Evolutionary conservation across 2,797 vertebrate species (phyloP).

Genomic region (Oreonectes daqikongensis): DNA sequence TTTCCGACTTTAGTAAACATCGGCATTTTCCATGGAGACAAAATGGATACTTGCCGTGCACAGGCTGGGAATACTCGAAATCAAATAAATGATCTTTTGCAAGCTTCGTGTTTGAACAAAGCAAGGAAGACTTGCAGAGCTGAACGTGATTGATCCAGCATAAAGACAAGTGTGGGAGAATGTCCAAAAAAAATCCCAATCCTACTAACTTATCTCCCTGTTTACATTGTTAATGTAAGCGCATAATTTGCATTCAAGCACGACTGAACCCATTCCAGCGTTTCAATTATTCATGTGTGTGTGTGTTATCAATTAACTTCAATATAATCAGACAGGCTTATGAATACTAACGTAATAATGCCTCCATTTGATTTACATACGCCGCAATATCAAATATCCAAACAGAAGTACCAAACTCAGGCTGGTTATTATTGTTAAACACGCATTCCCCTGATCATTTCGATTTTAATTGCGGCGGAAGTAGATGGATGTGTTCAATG

Average conservation of each 20-base stretch:
- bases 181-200: neutral
- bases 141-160: neutral
- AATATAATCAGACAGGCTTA: conserved; percentile 69
- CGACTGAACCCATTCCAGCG: conserved; percentile 65
- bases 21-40: conserved; percentile 21
- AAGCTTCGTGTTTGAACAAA: no score
- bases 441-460: conserved; percentile 69
- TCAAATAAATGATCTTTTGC: neutral
- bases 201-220: neutral
- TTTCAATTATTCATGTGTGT: conserved; percentile 65
- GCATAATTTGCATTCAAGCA: conserved; percentile 53
- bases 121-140: conserved; percentile 8
- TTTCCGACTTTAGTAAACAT: conserved; percentile 64
- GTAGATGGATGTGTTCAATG: conserved; percentile 10
- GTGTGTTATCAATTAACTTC: conserved; percentile 78
- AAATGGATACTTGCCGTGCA: neutral
- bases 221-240: conserved; percentile 40
- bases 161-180: no score
- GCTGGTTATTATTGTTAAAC: conserved; percentile 68
- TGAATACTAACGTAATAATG: conserved; percentile 75
- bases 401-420: conserved; percentile 58
- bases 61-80: neutral
- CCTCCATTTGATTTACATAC: conserved; percentile 68
- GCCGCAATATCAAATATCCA: conserved; percentile 36
- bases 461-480: conserved; percentile 67